These are phyloP conservation scores for Hozukius guyotensis DNA, from an alignment of 2,797 vertebrate species.

Conservation along the genomic window DNA sequence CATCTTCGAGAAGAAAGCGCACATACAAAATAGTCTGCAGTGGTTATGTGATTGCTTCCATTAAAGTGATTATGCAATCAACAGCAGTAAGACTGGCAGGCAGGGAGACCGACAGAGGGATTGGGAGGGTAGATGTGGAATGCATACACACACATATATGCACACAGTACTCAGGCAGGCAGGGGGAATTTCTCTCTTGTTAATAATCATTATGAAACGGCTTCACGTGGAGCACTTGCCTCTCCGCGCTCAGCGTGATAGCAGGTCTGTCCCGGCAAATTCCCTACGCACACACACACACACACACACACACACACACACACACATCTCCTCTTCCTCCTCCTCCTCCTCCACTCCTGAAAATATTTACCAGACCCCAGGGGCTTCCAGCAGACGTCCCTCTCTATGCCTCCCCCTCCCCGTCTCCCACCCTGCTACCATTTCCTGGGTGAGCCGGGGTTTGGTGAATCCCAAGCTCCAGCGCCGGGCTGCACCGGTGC, in stretches of 20 bases:
- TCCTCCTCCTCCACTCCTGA: slow-evolving; percentile 38
- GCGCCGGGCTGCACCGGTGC: slow-evolving; percentile 25
- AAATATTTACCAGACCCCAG: slow-evolving; percentile 72
- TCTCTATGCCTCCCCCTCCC: not conserved
- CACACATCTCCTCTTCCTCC: slow-evolving; percentile 1
- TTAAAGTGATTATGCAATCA: slow-evolving; percentile 78
- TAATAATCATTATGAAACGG: slow-evolving; percentile 80
- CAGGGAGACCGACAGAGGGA: slow-evolving; percentile 11
- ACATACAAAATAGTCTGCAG: slow-evolving; percentile 58
- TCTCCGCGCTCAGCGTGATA: slow-evolving; percentile 63
- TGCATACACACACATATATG: slow-evolving; percentile 22
- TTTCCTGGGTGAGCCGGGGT: slow-evolving; percentile 38
- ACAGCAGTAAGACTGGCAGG: slow-evolving; percentile 46
- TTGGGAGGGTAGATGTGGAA: slow-evolving; percentile 15
- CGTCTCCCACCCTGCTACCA: not conserved
- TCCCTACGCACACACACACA: slow-evolving; percentile 7
- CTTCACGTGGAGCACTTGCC: slow-evolving; percentile 72
- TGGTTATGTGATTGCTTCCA: slow-evolving; percentile 74
- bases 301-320: slow-evolving; percentile 11
- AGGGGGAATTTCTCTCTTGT: slow-evolving; percentile 71
- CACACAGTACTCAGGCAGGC: slow-evolving; percentile 42
- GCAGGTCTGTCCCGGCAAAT: slow-evolving; percentile 53
- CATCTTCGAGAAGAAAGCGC: slow-evolving; percentile 45
- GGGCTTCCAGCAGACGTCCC: slow-evolving; percentile 52
- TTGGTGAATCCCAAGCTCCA: slow-evolving; percentile 54